Base-by-base conservation (phyloP, 2,888 invertebrate genomes). In the Cybosia mesomella region DNA sequence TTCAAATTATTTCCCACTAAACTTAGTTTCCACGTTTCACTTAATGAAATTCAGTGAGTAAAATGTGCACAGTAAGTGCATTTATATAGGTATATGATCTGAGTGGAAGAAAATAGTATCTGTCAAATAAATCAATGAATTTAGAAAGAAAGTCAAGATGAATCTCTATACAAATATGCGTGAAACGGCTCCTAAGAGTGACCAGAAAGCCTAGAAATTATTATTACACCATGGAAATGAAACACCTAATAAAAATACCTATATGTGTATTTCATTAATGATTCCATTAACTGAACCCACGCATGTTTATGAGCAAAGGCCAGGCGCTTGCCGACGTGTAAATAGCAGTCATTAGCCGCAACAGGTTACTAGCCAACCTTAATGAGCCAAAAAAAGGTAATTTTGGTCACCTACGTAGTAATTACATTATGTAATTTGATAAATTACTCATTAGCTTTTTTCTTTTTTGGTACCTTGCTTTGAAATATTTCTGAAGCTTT, bases 291-390 rank as follows among this genome's bases (percentile, higher is more conserved):
- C 28, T 24, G 57, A 57, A 18, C 0, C 57, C 49, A n/a, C 49
- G 21, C 22, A 58, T 32, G 58, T 18, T 58, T 58, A 28, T 58
- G 32, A 28, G 7, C 15, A 18, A 10, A 58, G 32, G 57, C 13
- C 32, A 32, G 18, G 13, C 54, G 53, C 8, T 63, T 1, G 28
- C n/a, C 36, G 13, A 21, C 13, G 8, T 28, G 49, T 59, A 59
- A 66, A 66, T 61, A 34, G 11, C 13, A 8, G 18, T 59, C 49
- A 66, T 61, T 66, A 66, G 55, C 55, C 54, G 60, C 54, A 60
- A 66, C 60, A 66, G 60, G 66, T 54, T 24, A 55, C 22, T 39
- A 36, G 24, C 13, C 28, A 32, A 54, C 36, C 15, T 36, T 21
- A 24, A 18, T 28, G 39, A 22, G 24, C 9, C 36, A 60, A 10